Percentiles rank a stretch among this genome's conserved stretches.
phyloP scores from a whole-genome alignment of 2,888 invertebrate genomes.

The Branchellion lobata region DNA sequence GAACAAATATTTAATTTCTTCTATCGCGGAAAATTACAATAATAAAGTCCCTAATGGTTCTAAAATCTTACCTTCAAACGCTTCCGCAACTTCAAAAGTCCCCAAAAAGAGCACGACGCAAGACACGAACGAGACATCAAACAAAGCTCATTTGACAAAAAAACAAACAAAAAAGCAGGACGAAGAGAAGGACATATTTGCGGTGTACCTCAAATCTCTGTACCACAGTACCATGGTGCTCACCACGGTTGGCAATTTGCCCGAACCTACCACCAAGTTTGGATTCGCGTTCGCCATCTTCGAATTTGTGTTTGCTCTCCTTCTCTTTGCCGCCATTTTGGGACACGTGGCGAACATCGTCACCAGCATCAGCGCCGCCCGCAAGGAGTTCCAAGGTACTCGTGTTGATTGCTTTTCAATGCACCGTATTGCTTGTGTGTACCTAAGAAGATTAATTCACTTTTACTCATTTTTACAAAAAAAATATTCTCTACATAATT shows the following conservation, averaged over 20 bases:
- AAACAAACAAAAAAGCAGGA: not conserved
- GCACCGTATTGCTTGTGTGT: too few species aligned
- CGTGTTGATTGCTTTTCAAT: too few species aligned
- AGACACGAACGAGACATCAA: too few species aligned
- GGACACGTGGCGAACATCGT: constrained; percentile 98
- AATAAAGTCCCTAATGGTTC: too few species aligned
- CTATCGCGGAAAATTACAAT: too few species aligned
- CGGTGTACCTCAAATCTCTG: constrained; percentile 92
- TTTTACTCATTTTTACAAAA: too few species aligned
- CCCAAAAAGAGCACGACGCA: too few species aligned
- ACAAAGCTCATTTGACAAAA: not conserved
- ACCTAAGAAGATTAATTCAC: too few species aligned
- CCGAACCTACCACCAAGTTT: constrained; percentile 85
- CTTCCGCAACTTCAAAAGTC: not conserved
- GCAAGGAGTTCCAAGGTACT: constrained; percentile 97
- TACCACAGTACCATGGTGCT: constrained; percentile 96
- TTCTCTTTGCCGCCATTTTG: constrained; percentile 91
- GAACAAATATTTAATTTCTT: too few species aligned
- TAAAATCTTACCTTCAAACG: not conserved
- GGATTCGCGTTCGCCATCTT: constrained; percentile 93
- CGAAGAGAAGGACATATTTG: constrained; percentile 60
- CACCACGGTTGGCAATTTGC: constrained; percentile 89
- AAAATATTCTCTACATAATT: too few species aligned
- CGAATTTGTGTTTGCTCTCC: constrained; percentile 87
- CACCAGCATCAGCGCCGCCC: constrained; percentile 90